Evolutionary conservation across 2,888 invertebrate genomes (phyloP).

Genomic region (Rhagophthalmus giganteus): DNA sequence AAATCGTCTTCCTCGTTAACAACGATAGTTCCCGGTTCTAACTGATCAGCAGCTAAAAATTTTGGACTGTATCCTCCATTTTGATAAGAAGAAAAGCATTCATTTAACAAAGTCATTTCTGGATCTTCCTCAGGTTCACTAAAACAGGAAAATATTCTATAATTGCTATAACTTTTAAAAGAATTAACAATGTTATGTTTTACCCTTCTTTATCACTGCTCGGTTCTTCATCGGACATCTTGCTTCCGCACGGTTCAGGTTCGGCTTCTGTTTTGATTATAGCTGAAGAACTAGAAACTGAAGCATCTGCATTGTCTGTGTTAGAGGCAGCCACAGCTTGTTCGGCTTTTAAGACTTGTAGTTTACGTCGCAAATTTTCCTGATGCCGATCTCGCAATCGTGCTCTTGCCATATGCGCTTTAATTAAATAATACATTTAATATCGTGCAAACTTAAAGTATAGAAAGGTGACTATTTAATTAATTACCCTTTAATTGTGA

Average conservation of each 20-base stretch:
- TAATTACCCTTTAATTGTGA: conserved; percentile 82
- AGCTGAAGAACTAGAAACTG: conserved; percentile 15
- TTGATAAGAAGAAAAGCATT: conserved; percentile 70
- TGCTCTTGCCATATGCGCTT: conserved; percentile 91
- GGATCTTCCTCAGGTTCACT: conserved; percentile 48
- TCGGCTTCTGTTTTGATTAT: conserved; percentile 38
- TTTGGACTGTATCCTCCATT: conserved; percentile 85
- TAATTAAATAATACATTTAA: conserved; percentile 23
- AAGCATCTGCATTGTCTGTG: conserved; percentile 22
- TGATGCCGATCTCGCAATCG: conserved; percentile 91
- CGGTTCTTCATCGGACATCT: conserved; percentile 44
- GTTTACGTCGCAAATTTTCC: conserved; percentile 82
- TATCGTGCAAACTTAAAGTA: too few relatives aligned
- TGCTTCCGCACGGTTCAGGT: conserved; percentile 43
- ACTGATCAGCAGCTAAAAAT: conserved; percentile 63
- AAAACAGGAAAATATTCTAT: too few relatives aligned
- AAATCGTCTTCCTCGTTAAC: conserved; percentile 76
- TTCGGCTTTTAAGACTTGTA: conserved; percentile 87
- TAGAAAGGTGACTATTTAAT: background rate
- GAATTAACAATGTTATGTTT: background rate
- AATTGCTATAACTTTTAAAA: too few relatives aligned
- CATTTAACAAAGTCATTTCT: conserved; percentile 59
- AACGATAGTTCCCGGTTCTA: conserved; percentile 77
- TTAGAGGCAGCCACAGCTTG: conserved; percentile 62
- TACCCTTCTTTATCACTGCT: conserved; percentile 51